Evolutionary conservation across 2,888 invertebrate species (phyloP), one percentile per base, ranked within the genome.

Genomic region (Gisinianus flammeolus): DNA sequence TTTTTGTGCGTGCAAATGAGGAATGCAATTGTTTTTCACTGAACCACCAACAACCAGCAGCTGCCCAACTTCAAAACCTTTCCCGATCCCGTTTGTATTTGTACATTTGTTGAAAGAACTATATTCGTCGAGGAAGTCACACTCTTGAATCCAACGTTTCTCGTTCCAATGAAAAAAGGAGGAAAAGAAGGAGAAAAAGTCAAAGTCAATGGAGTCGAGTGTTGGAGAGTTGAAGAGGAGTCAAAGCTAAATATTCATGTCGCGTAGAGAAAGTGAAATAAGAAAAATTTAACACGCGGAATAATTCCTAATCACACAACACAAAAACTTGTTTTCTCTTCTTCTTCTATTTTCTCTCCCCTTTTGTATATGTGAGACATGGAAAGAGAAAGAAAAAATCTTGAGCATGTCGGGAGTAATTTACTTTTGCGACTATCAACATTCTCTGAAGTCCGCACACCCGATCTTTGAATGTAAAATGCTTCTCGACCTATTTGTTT

Each of bases 201-300:
- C n/a, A n/a, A n/a, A n/a, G 24, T 64, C 4, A 64, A 64, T 24
- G 26, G 64, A 24, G 26, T 26, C 24, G 64, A 64, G 28, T 3
- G 10, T 64, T 22, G 5, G 28, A 64, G 64, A 12, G 26, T 26
- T 26, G 12, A 30, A 64, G 35, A 35, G 35, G 35, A 35, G 5
- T 12, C 35, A 12, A 35, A 16, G 31, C n/a, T 72, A 31, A 26
- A 31, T 58, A 31, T 62, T 62, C 62, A 24, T 5, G 26, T 62
- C 62, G 8, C 28, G 28, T 28, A 16, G 8, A 58, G 31, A 71
- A 52, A 54, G 44, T 56, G 44, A 67, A 67, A 67, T 31, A n/a
- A n/a, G 67, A 67, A 24, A 62, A 19, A 69, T n/a, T 58, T 24
- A 58, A 58, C 16, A 62, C 62, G 28, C 12, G 62, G 28, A 62